phyloP scores from a whole-genome alignment of 2,888 invertebrate species.

The Spisula solida region DNA sequence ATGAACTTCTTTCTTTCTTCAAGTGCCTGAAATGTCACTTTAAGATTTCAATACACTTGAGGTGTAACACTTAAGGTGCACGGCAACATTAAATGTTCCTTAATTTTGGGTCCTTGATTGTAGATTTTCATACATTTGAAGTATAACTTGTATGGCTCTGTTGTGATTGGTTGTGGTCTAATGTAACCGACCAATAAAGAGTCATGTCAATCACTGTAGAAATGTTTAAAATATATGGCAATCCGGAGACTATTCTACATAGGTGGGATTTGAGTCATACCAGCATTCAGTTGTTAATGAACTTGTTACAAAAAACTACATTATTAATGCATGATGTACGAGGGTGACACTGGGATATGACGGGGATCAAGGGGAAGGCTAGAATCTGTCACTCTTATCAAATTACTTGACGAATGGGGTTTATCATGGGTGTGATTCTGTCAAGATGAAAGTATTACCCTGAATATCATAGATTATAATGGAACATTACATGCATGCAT shows the following conservation, averaged over 20 bases:
- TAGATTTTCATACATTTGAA: too few relatives aligned
- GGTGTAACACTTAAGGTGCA: too few relatives aligned
- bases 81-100: too few relatives aligned
- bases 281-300: neutral
- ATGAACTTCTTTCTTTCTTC: too few relatives aligned
- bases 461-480: too few relatives aligned
- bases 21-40: too few relatives aligned
- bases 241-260: neutral
- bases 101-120: too few relatives aligned
- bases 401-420: neutral
- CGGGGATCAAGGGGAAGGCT: neutral
- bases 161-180: neutral
- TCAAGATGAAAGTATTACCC: too few relatives aligned
- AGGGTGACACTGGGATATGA: neutral
- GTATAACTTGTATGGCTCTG: too few relatives aligned
- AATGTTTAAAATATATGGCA: slow-evolving; percentile 2
- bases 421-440: neutral
- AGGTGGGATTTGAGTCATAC: slow-evolving; percentile 1
- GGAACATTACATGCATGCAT: too few relatives aligned
- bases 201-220: neutral
- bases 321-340: neutral
- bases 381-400: neutral
- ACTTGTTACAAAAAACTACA: neutral
- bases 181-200: neutral
- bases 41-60: too few relatives aligned